Evolutionary conservation across 2,113 vertebrate species (phyloP).

Genomic region (Furnarius figulus): DNA sequence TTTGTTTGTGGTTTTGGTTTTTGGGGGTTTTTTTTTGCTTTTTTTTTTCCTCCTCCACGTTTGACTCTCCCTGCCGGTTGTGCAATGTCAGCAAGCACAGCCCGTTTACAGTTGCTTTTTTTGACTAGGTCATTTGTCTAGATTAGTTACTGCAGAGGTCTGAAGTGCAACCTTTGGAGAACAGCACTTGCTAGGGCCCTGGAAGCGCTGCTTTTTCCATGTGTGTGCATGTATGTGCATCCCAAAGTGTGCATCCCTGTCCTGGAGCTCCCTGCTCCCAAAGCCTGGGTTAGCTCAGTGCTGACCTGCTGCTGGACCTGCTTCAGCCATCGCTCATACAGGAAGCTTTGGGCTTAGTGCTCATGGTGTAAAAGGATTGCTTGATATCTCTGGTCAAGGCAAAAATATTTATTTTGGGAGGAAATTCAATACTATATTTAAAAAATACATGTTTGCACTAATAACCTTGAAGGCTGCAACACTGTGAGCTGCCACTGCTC

Average conservation of each 20-base stretch:
- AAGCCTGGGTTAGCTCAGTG: neutral
- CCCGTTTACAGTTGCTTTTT: conserved; percentile 32
- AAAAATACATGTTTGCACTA: neutral
- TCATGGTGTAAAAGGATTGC: neutral
- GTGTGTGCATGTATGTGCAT: neutral
- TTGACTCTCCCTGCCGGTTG: conserved; percentile 53
- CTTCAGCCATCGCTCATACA: neutral
- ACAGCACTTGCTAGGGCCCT: neutral
- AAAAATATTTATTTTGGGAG: neutral
- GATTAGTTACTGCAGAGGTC: conserved; percentile 60
- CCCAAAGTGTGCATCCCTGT: neutral
- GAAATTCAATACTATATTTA: neutral
- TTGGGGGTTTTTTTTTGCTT: neutral
- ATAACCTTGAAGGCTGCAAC: neutral
- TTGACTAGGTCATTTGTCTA: conserved; percentile 74
- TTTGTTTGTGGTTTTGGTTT: neutral
- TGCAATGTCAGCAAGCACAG: conserved; percentile 66
- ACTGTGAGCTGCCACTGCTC: neutral
- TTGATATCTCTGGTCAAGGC: neutral
- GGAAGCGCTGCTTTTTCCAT: neutral
- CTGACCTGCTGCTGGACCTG: neutral
- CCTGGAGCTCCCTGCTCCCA: neutral
- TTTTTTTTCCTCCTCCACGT: neutral
- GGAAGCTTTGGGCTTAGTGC: neutral
- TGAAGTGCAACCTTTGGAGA: neutral